Conservation (phyloP, 1,140 invertebrate genomes). For the Drosophila serrata region DNA sequence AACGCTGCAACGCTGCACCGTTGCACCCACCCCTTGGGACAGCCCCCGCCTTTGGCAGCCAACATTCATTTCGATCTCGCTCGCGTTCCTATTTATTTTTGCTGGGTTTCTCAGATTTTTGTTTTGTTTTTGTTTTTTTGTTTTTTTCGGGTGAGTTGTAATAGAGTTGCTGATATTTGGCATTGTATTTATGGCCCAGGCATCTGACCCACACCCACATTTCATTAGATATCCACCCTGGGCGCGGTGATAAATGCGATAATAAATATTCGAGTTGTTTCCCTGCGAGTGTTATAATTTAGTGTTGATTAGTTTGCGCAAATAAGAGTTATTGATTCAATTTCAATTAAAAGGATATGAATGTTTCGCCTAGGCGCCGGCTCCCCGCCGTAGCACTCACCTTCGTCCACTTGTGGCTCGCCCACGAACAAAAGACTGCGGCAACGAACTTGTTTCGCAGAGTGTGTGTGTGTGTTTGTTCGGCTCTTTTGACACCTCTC, state of each 20-base stretch:
- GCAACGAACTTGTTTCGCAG: constrained; percentile 60
- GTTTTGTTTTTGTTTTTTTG: not conserved
- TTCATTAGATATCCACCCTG: constrained; percentile 54
- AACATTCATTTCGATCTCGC: constrained; percentile 68
- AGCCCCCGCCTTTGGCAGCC: constrained; percentile 67
- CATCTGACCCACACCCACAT: constrained; percentile 53
- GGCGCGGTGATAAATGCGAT: constrained; percentile 78
- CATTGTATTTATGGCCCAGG: constrained; percentile 70
- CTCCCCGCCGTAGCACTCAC: constrained; percentile 2
- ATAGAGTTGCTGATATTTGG: constrained; percentile 83
- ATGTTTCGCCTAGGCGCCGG: constrained; percentile 58
- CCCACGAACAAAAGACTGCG: constrained; percentile 61
- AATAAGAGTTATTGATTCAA: constrained; percentile 83
- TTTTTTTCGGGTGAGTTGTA: constrained; percentile 68
- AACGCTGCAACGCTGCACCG: not conserved
- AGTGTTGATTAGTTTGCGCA: constrained; percentile 83
- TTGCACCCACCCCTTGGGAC: constrained; percentile 35
- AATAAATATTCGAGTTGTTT: constrained; percentile 83
- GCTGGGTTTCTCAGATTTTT: constrained; percentile 29
- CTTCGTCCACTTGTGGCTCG: constrained; percentile 16
- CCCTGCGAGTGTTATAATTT: constrained; percentile 81
- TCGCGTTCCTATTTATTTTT: constrained; percentile 43
- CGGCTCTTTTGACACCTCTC: constrained; percentile 66
- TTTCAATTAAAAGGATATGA: constrained; percentile 84
- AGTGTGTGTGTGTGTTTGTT: constrained; percentile 37